Evolutionary conservation across 35 echinoderm and acorn worm genomes (phyloP).

Genomic region (Apostichopus parvimensis): DNA sequence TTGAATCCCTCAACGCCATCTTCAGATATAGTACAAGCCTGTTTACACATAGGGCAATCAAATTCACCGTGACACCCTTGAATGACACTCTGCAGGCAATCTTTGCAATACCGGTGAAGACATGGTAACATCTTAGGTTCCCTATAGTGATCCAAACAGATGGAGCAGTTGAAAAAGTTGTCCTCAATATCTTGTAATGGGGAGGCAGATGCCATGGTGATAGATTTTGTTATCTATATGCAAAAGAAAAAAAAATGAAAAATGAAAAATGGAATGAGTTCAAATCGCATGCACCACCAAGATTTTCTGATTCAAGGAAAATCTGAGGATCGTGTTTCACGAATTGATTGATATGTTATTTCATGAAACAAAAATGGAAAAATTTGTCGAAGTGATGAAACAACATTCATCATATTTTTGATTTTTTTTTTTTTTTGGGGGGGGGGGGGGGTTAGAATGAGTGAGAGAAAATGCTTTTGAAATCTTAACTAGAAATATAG

Average conservation of each 20-base stretch:
- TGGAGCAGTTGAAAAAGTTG: conserved; percentile 30
- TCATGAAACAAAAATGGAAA: too few species aligned
- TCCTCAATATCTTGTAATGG: conserved; percentile 28
- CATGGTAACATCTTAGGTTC: conserved; percentile 45
- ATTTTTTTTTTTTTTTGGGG: too few species aligned
- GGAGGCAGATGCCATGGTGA: conserved; percentile 22
- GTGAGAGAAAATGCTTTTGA: too few species aligned
- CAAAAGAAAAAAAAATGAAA: not conserved
- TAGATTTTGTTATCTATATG: not conserved
- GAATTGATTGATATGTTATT: too few species aligned
- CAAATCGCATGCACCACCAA: too few species aligned
- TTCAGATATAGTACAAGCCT: not conserved
- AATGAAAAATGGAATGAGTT: not conserved
- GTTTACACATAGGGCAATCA: conserved; percentile 15
- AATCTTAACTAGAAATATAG: too few species aligned
- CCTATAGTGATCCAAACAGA: conserved; percentile 30
- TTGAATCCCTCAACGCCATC: conserved; percentile 3
- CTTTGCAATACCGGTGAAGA: conserved; percentile 33
- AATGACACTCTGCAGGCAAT: conserved; percentile 8
- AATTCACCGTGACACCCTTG: not conserved
- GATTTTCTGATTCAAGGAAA: too few species aligned
- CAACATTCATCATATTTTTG: too few species aligned
- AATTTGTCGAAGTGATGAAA: too few species aligned
- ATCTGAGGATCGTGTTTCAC: too few species aligned
- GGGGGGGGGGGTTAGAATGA: too few species aligned